phyloP scores from a whole-genome alignment of 1,140 invertebrate genomes.

The Zaprionus lachaisei region DNA sequence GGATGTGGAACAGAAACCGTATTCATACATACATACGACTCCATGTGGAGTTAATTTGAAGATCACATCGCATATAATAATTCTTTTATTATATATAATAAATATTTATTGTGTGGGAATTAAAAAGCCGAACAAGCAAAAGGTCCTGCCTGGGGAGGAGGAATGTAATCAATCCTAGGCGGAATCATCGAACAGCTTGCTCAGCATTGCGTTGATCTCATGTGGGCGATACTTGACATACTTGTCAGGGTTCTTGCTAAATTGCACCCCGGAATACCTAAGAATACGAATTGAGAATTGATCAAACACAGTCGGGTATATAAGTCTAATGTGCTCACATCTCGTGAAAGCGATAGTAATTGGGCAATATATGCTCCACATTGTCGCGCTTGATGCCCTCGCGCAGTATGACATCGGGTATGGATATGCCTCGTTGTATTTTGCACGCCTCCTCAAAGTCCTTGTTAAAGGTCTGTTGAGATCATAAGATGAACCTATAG shows the following conservation, averaged over 20 bases:
- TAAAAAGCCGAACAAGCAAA: too few species aligned
- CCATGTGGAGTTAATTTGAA: too few species aligned
- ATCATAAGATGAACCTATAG: conserved; percentile 12
- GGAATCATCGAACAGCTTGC: conserved; percentile 93
- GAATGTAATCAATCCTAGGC: conserved; percentile 63
- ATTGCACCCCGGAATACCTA: conserved; percentile 89
- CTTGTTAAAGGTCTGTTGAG: conserved; percentile 93
- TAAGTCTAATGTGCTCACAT: conserved; percentile 85
- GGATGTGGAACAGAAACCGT: too few species aligned
- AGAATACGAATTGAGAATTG: conserved; percentile 30
- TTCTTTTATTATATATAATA: too few species aligned
- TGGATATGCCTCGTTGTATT: conserved; percentile 95
- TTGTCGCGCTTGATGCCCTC: conserved; percentile 93
- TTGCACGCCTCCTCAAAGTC: conserved; percentile 96
- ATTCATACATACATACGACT: too few species aligned
- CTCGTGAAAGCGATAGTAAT: conserved; percentile 92
- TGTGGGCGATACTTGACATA: conserved; percentile 96
- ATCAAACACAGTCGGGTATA: not conserved
- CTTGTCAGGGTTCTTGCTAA: conserved; percentile 97
- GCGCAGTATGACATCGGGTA: conserved; percentile 95
- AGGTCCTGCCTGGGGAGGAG: not conserved
- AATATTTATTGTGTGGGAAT: too few species aligned
- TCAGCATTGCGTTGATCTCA: conserved; percentile 91
- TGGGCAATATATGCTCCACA: conserved; percentile 93
- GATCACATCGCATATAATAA: too few species aligned